phyloP scores from a whole-genome alignment of 2,113 vertebrate species.

The Xenopus laevis region DNA sequence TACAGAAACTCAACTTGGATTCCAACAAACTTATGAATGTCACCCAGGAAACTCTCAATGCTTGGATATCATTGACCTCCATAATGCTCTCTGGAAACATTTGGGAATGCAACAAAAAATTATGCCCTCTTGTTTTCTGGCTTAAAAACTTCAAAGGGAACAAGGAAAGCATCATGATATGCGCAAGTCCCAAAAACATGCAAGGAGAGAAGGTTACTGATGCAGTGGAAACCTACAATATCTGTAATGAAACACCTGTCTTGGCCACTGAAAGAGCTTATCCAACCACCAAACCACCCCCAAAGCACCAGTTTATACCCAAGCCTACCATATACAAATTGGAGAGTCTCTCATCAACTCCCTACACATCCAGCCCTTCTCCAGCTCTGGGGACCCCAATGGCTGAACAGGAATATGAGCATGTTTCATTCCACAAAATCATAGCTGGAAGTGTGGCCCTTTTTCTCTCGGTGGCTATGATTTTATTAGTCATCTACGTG shows the following conservation, averaged over 20 bases:
- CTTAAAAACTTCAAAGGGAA: conserved; percentile 92
- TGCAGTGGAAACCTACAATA: conserved; percentile 84
- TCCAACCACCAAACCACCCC: conserved; percentile 66
- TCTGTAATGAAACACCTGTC: conserved; percentile 77
- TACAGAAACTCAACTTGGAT: conserved; percentile 93
- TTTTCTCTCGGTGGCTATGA: conserved; percentile 90
- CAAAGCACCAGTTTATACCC: conserved; percentile 66
- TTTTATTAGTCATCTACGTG: conserved; percentile 93
- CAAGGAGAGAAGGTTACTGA: conserved; percentile 92
- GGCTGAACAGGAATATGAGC: conserved; percentile 82
- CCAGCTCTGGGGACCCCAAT: conserved; percentile 67
- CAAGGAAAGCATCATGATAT: conserved; percentile 90
- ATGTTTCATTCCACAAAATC: conserved; percentile 94
- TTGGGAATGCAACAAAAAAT: conserved; percentile 90
- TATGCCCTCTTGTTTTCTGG: conserved; percentile 89
- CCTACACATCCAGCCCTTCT: conserved; percentile 60
- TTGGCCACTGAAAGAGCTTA: conserved; percentile 70
- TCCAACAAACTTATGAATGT: conserved; percentile 95
- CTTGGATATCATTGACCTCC: conserved; percentile 92
- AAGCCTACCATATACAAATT: conserved; percentile 70
- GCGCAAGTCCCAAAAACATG: conserved; percentile 86
- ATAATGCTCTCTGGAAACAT: conserved; percentile 91
- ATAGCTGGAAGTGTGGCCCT: conserved; percentile 91
- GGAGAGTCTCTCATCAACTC: conserved; percentile 61
- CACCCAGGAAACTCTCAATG: conserved; percentile 85